Evolutionary conservation across 2,797 vertebrate genomes (phyloP), one percentile per base, ranked within the genome.

Genomic region (Pipistrellus pipistrellus): DNA sequence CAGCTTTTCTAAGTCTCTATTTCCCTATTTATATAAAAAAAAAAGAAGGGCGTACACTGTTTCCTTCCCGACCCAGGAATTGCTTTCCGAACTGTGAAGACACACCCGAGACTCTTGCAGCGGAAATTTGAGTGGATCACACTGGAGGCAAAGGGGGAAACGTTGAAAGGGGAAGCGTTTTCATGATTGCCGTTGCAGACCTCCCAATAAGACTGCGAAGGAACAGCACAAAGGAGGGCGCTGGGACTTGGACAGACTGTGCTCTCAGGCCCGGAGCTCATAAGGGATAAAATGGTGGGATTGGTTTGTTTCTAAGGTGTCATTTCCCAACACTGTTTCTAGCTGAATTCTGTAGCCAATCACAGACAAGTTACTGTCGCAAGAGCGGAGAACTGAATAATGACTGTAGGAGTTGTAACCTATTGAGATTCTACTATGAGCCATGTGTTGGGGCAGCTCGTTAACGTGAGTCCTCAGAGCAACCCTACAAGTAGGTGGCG

Each of bases 21-120:
- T 95, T 95, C 96, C 73, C 90, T 92, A 88, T 94, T 93, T 81
- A 71, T 93, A 25, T 44, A 95, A 78, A 4, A 35, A 35, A 35
- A 35, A 35, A 35, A 94, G 84, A 80, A 59, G 48, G 48, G n/a
- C 15, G 89, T 88, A 90, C 66, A 59, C 6, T 53, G 78, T 85
- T 95, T 95, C 93, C 92, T 92, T 85, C 86, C 91, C 90, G 89
- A 72, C 48, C 48, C 76, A 76, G 46, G 83, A 89, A 89, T 30
- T 88, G 62, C n/a, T 92, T 88, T 72, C 85, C 84, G 59, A 93
- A 53, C 75, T 38, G n/a, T 0, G 4, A 95, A 88, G 73, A 73
- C 78, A 85, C 82, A 85, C 85, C 57, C 91, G 59, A 71, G 75
- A 20, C n/a, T 75, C 38, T 48, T 62, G 48, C 38, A 20, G 48